Base-by-base conservation (phyloP, 2,113 vertebrate genomes). In the Phyllostomus hastatus region DNA sequence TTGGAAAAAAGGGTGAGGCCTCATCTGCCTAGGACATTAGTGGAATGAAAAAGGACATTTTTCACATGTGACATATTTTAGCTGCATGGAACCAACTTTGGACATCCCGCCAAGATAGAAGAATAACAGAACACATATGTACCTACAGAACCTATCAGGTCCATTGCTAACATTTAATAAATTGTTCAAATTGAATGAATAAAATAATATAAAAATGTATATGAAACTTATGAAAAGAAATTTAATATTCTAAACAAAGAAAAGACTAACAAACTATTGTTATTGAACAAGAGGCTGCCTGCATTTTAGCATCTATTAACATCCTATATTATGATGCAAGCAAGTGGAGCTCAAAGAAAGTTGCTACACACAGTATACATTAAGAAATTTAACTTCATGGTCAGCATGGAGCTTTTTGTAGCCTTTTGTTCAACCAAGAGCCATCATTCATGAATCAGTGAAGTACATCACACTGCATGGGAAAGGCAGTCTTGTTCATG, bases 341-440 rank as follows among this genome's bases (percentile, higher is more conserved):
- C 28, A 41, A 96, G 57, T 0, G 6, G 66, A 91, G 50, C 84
- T 96, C 93, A 35, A 33, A 97, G 96, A 96, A 98, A 97, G 91
- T 91, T 70, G 61, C 88, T 92, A 4, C 57, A 26, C 41, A 41
- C 16, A 6, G 76, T 80, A 81, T 96, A 97, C 96, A 97, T 97
- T 75, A 97, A 94, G 75, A 93, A 84, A 96, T 83, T 48, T 61
- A 12, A 88, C 95, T 98, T 67, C 20, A 6, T 17, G 67, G 87
- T 94, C 81, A 96, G 90, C 19, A 67, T 33, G 38, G 35, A 8
- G 52, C 3, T 95, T 92, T 2, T 16, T 57, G 22, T 24, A 59
- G 57, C 57, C 57, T 59, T 59, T 59, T 96, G 89, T 64, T 24
- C 82, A 95, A 5, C 0, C 3, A 72, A 78, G 38, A 93, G 50